Percentiles rank a stretch among this genome's conserved stretches.
Evolutionary conservation across 2,113 vertebrate species (phyloP).

Genomic region (Procavia capensis): DNA sequence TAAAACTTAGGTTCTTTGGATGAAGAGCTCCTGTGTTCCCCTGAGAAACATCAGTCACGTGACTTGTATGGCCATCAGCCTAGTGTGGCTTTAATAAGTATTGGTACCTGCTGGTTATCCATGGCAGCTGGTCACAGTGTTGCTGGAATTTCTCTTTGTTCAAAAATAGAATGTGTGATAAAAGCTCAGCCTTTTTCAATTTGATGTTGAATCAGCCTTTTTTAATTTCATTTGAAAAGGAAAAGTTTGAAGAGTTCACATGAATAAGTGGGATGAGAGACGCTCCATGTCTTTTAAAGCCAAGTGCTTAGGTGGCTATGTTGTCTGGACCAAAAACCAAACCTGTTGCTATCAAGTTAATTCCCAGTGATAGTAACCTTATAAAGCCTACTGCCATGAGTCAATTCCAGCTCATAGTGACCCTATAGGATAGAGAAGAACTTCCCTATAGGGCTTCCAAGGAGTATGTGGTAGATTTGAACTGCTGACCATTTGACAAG

Average conservation of each 20-base stretch:
- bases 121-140: neutral
- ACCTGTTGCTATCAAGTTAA: too few relatives aligned
- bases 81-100: constrained; percentile 26
- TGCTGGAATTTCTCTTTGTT: neutral
- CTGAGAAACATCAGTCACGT: neutral
- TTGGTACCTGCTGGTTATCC: neutral
- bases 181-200: neutral
- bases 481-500: too few relatives aligned
- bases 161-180: neutral
- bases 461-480: too few relatives aligned
- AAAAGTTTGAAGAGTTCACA: too few relatives aligned
- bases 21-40: neutral
- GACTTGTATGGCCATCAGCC: neutral
- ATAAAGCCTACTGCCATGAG: too few relatives aligned
- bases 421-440: too few relatives aligned
- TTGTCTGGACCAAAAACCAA: too few relatives aligned
- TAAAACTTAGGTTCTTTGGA: neutral
- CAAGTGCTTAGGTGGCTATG: neutral
- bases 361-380: too few relatives aligned
- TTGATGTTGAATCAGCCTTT: neutral
- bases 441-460: too few relatives aligned
- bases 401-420: too few relatives aligned
- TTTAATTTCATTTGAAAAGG: neutral
- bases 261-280: neutral
- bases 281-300: neutral